These are phyloP conservation scores for Latrodectus elegans DNA, from an alignment of 2,888 invertebrate species.

Conservation along the genomic window DNA sequence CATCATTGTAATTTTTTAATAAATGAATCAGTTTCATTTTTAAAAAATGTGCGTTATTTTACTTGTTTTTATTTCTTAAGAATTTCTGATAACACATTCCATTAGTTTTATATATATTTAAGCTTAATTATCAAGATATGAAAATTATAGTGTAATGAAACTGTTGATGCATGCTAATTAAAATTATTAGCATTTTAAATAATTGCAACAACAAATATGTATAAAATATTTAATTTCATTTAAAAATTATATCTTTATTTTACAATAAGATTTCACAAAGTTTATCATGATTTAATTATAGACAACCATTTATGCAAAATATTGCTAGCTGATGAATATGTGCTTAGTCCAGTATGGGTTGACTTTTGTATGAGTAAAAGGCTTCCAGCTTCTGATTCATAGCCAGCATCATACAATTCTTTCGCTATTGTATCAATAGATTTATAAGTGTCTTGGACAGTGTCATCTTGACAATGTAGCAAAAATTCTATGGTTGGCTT, in stretches of 20 bases:
- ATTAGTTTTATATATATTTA: too few relatives aligned
- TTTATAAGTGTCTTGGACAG: conserved; percentile 25
- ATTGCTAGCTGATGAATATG: conserved; percentile 50
- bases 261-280: conserved; percentile 19
- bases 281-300: conserved; percentile 27
- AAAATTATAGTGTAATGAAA: too few relatives aligned
- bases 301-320: conserved; percentile 40
- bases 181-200: too few relatives aligned
- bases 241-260: conserved; percentile 22
- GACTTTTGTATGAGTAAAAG: conserved; percentile 40
- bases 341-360: conserved; percentile 51
- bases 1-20: too few relatives aligned
- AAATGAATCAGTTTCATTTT: too few relatives aligned
- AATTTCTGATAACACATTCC: too few relatives aligned
- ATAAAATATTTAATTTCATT: too few relatives aligned
- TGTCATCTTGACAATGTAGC: conserved; percentile 56
- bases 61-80: too few relatives aligned
- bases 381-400: conserved; percentile 53
- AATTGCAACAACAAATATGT: too few relatives aligned
- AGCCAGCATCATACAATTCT: conserved; percentile 51
- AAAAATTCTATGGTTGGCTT: conserved; percentile 60
- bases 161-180: too few relatives aligned
- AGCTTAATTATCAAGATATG: too few relatives aligned
- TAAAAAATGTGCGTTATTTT: too few relatives aligned
- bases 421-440: conserved; percentile 44